phyloP scores from a whole-genome alignment of 2,797 vertebrate genomes.

The Ctenochaetus hawaiiensis region DNA sequence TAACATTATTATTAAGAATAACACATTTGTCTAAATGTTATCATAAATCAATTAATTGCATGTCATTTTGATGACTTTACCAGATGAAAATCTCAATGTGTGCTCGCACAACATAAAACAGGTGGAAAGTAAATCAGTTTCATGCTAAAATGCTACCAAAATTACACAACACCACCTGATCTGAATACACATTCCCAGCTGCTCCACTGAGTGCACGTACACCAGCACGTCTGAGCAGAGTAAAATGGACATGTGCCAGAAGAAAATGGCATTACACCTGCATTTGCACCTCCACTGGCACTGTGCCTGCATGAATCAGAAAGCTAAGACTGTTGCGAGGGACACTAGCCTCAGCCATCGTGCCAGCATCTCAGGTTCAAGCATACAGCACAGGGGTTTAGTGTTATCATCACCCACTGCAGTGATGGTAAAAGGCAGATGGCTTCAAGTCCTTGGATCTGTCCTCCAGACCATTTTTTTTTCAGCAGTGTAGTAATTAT shows the following conservation, averaged over 20 bases:
- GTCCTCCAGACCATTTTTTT: constrained; percentile 55
- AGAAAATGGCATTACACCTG: constrained; percentile 62
- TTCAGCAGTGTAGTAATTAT: constrained; percentile 57
- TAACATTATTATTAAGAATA: not conserved
- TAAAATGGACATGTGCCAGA: constrained; percentile 43
- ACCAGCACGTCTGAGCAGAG: constrained; percentile 31
- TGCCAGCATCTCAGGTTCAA: constrained; percentile 46
- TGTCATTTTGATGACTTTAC: constrained; percentile 15
- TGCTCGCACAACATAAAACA: constrained; percentile 40
- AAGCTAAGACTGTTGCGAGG: constrained; percentile 30
- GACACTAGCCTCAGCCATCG: constrained; percentile 14
- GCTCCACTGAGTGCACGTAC: constrained; percentile 37
- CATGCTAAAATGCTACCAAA: constrained; percentile 47
- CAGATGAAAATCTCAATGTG: constrained; percentile 3
- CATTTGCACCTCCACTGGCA: constrained; percentile 56
- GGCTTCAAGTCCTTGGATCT: constrained; percentile 53
- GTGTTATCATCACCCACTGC: constrained; percentile 41
- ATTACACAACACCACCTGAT: constrained; percentile 57
- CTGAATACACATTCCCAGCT: constrained; percentile 72
- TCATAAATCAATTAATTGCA: constrained; percentile 8
- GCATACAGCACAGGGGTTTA: constrained; percentile 29
- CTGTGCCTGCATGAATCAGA: constrained; percentile 34
- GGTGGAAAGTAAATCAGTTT: constrained; percentile 46
- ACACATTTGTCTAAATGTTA: not conserved
- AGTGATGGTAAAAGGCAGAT: constrained; percentile 55